Evolutionary conservation across 1,140 invertebrate species (phyloP).

Genomic region (Oscheius sp.): DNA sequence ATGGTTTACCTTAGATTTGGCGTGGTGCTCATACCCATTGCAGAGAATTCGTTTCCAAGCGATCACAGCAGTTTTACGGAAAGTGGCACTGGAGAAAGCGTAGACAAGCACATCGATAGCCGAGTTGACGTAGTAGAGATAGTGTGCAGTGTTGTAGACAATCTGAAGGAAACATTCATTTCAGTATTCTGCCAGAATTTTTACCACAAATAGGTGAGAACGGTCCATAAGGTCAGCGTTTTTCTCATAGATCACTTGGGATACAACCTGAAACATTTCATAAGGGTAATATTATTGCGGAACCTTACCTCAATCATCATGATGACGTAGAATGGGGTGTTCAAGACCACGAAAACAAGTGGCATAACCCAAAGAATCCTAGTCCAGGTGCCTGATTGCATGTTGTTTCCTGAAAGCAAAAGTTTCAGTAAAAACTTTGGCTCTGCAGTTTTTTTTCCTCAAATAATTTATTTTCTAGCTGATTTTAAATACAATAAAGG

Average conservation of each 20-base stretch:
- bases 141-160: conserved; percentile 56
- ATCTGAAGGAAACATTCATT: neutral
- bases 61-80: conserved; percentile 53
- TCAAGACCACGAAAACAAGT: conserved; percentile 58
- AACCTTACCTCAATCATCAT: conserved; percentile 48
- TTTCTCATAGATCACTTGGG: conserved; percentile 23
- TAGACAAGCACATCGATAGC: conserved; percentile 58
- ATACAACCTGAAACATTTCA: neutral
- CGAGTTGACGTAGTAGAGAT: conserved; percentile 60
- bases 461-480: too few species aligned
- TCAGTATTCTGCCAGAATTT: neutral
- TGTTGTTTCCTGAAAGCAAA: conserved; percentile 1
- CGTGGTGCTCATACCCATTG: conserved; percentile 21
- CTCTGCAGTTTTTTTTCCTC: too few species aligned
- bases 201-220: conserved; percentile 13
- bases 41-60: conserved; percentile 51
- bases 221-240: neutral
- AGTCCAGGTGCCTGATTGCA: conserved; percentile 27
- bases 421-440: too few species aligned
- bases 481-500: too few species aligned
- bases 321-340: conserved; percentile 58
- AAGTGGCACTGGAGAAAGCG: conserved; percentile 59
- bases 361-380: conserved; percentile 58
- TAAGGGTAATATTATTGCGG: neutral
- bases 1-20: conserved; percentile 15